Evolutionary conservation across 2,888 invertebrate genomes (phyloP).

Genomic region (Epinotia bilunana): DNA sequence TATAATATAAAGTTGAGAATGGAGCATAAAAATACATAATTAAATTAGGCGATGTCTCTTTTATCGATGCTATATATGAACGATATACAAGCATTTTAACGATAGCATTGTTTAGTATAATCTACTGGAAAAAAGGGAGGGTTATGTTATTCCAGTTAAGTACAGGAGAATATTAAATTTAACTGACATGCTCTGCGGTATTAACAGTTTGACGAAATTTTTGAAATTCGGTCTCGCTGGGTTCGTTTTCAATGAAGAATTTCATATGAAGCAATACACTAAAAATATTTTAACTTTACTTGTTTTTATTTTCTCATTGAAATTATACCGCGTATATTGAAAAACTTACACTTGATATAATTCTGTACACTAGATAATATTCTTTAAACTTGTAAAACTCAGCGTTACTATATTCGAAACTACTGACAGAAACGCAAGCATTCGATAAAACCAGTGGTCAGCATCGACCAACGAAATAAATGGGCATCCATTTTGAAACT

Average conservation of each 20-base stretch:
- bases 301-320: no score
- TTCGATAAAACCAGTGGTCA: conserved; percentile 18
- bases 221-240: no score
- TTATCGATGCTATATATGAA: neutral
- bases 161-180: no score
- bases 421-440: conserved; percentile 18
- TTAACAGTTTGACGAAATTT: no score
- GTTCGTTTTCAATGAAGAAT: no score
- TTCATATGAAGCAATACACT: no score
- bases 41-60: neutral
- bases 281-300: no score
- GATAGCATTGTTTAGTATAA: neutral
- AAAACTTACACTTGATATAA: neutral
- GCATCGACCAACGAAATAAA: conserved; percentile 6
- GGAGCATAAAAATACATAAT: neutral
- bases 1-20: neutral
- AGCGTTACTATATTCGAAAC: conserved; percentile 23
- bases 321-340: neutral
- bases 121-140: no score
- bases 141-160: no score
- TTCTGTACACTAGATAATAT: conserved; percentile 1
- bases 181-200: no score
- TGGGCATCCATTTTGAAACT: neutral
- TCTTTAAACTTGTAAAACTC: conserved; percentile 13
- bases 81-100: neutral